phyloP scores from a whole-genome alignment of 2,888 invertebrate genomes.

The Anagyrus pseudococci region DNA sequence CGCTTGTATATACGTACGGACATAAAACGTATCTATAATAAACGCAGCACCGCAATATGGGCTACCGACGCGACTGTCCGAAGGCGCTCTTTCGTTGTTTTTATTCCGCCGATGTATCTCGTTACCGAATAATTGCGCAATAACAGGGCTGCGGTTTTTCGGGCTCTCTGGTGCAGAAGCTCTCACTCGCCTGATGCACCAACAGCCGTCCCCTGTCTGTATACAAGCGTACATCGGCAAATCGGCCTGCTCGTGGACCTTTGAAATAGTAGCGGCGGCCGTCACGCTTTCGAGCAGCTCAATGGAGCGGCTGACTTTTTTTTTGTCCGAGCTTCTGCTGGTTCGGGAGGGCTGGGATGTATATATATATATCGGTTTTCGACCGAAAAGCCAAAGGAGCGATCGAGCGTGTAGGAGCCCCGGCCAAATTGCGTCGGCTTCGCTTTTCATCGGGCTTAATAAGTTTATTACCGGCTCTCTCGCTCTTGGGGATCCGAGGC shows the following conservation, averaged over 20 bases:
- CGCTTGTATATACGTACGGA: too few relatives aligned
- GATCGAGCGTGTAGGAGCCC: not conserved
- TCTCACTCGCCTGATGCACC: not conserved
- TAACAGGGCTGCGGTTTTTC: not conserved
- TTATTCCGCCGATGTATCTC: conserved; percentile 15
- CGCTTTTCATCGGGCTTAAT: conserved; percentile 11
- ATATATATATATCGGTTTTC: too few relatives aligned
- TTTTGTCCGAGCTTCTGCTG: conserved; percentile 9
- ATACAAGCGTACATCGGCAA: too few relatives aligned
- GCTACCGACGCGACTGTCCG: conserved; percentile 4
- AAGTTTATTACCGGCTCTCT: conserved; percentile 8
- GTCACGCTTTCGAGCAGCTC: conserved; percentile 28
- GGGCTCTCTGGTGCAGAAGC: not conserved
- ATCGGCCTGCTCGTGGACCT: too few relatives aligned
- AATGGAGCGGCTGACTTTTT: conserved; percentile 33
- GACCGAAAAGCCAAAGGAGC: not conserved
- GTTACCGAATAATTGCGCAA: conserved; percentile 24
- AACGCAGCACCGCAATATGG: not conserved
- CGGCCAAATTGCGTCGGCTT: conserved; percentile 5
- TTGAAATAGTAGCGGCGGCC: not conserved
- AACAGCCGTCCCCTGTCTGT: too few relatives aligned
- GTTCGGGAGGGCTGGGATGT: too few relatives aligned
- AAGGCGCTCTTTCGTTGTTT: not conserved
- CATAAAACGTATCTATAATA: too few relatives aligned
- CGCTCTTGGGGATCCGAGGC: not conserved